phyloP scores from a whole-genome alignment of 2,888 invertebrate species.

The Celastrina argiolus region DNA sequence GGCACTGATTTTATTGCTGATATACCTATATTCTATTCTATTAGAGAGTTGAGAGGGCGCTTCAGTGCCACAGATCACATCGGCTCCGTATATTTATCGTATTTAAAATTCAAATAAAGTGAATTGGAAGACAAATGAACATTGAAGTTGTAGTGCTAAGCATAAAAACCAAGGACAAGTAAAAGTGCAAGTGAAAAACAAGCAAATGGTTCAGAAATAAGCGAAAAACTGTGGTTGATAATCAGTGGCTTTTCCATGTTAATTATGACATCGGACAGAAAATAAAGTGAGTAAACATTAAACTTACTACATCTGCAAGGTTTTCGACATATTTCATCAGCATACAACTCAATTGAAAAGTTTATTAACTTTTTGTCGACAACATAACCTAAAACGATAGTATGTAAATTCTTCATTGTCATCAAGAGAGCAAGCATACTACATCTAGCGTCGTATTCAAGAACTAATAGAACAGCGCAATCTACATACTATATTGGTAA shows the following conservation, averaged over 20 bases:
- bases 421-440: background rate
- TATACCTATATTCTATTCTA: too few relatives aligned
- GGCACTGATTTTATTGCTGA: too few relatives aligned
- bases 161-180: background rate
- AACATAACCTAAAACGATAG: background rate
- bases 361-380: background rate
- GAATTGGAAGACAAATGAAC: background rate
- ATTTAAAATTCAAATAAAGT: background rate
- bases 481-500: background rate
- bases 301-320: background rate
- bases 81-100: background rate
- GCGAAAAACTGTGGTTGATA: background rate
- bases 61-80: background rate
- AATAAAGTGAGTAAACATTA: background rate
- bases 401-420: background rate
- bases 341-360: background rate
- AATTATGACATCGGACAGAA: background rate
- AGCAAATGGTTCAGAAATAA: background rate
- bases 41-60: background rate
- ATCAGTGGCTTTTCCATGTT: background rate
- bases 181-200: background rate
- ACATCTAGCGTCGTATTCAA: background rate
- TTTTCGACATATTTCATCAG: background rate
- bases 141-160: background rate
- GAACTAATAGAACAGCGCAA: background rate